Evolutionary conservation across 2,113 vertebrate species (phyloP).

Genomic region (Ranitomeya variabilis): DNA sequence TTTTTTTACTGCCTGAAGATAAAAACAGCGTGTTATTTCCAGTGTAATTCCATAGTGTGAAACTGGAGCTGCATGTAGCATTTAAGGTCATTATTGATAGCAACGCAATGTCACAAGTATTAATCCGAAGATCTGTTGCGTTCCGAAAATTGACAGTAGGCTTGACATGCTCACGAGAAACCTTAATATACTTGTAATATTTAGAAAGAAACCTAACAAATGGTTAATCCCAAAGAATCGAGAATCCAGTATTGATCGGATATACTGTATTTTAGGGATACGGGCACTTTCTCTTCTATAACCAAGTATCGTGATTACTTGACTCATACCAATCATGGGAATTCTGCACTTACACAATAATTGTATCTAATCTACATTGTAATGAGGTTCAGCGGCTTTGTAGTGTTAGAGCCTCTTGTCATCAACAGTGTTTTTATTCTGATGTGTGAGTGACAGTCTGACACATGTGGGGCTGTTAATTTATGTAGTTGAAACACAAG

Average conservation of each 20-base stretch:
- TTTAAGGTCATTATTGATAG: conserved; percentile 48
- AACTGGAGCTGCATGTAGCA: conserved; percentile 27
- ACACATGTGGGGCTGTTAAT: background rate
- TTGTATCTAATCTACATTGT: conserved; percentile 31
- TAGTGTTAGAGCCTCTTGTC: conserved; percentile 36
- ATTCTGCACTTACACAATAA: conserved; percentile 29
- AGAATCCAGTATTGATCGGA: background rate
- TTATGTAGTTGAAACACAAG: background rate
- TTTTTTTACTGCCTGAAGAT: conserved; percentile 41
- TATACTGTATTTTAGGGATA: background rate
- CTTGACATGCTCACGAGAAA: background rate
- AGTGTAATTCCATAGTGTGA: conserved; percentile 49
- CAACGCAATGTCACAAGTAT: conserved; percentile 17
- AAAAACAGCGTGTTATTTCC: conserved; percentile 49
- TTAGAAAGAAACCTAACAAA: background rate
- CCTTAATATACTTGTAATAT: background rate
- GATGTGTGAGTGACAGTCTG: conserved; percentile 4
- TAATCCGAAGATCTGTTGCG: conserved; percentile 21
- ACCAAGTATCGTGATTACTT: background rate
- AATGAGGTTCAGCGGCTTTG: conserved; percentile 18
- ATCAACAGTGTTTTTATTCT: conserved; percentile 23
- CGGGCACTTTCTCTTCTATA: background rate
- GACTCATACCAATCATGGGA: conserved; percentile 1
- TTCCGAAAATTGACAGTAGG: background rate
- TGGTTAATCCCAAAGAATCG: background rate